phyloP scores from a whole-genome alignment of 2,888 invertebrate genomes.

The Archips crataeganus region DNA sequence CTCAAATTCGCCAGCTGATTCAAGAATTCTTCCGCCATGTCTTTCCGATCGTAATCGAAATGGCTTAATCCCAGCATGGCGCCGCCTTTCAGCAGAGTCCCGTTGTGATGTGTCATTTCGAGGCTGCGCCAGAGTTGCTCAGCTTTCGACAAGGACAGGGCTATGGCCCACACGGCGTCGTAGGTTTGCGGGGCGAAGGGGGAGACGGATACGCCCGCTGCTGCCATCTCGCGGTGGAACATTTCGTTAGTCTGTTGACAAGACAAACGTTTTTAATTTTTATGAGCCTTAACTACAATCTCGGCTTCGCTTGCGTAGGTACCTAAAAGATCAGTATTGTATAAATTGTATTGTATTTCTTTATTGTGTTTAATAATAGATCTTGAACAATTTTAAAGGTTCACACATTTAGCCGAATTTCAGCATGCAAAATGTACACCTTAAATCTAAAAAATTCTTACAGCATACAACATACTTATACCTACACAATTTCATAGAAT shows the following conservation, averaged over 20 bases:
- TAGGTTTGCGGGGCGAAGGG: constrained; percentile 93
- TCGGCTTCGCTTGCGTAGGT: too few relatives aligned
- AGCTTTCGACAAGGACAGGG: constrained; percentile 89
- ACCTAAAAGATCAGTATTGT: too few relatives aligned
- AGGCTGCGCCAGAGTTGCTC: constrained; percentile 84
- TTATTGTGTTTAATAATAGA: too few relatives aligned
- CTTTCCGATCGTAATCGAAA: constrained; percentile 91
- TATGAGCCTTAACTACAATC: too few relatives aligned
- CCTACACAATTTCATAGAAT: too few relatives aligned
- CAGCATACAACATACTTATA: too few relatives aligned
- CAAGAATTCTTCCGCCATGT: constrained; percentile 90
- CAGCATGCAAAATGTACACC: too few relatives aligned
- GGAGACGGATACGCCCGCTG: constrained; percentile 83
- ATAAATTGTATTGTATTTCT: too few relatives aligned
- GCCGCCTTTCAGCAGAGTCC: constrained; percentile 50
- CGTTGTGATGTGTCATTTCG: constrained; percentile 52
- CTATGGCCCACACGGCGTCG: constrained; percentile 97
- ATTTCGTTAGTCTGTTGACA: constrained; percentile 86
- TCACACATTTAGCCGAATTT: too few relatives aligned
- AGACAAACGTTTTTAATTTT: too few relatives aligned
- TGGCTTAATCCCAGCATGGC: constrained; percentile 79
- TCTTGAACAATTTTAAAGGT: too few relatives aligned
- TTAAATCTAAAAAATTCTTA: too few relatives aligned
- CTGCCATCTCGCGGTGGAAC: constrained; percentile 87
- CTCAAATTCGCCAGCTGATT: constrained; percentile 90